phyloP scores from a whole-genome alignment of 2,888 invertebrate genomes.

The Polymixis lichenea region DNA sequence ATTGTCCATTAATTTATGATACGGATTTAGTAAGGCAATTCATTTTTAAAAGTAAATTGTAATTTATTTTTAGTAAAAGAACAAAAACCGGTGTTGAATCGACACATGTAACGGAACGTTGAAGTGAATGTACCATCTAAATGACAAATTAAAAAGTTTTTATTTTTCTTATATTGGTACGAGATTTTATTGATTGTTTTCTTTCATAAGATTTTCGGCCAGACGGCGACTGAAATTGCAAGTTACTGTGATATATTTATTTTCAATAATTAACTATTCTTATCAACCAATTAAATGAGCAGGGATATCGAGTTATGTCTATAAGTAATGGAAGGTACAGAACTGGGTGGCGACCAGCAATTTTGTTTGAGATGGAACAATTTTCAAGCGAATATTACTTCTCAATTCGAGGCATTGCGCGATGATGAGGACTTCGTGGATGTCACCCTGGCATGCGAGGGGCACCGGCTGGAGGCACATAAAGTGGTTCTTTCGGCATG shows the following conservation, averaged over 20 bases:
- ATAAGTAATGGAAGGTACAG: slow-evolving; percentile 91
- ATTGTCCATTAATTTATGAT: not conserved
- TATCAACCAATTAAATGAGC: slow-evolving; percentile 91
- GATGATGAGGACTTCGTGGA: slow-evolving; percentile 97
- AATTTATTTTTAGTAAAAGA: slow-evolving; percentile 6
- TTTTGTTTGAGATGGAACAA: slow-evolving; percentile 97
- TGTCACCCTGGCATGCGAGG: slow-evolving; percentile 96
- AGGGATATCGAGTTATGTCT: slow-evolving; percentile 91
- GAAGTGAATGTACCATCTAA: slow-evolving; percentile 90
- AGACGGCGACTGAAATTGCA: slow-evolving; percentile 91
- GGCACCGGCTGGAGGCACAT: slow-evolving; percentile 95
- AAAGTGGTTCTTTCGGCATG: slow-evolving; percentile 96
- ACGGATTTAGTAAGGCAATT: not conserved
- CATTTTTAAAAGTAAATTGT: not conserved
- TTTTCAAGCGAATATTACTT: slow-evolving; percentile 96
- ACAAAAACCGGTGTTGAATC: slow-evolving; percentile 72
- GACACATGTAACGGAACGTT: slow-evolving; percentile 84
- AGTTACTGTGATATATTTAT: slow-evolving; percentile 91
- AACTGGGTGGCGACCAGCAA: slow-evolving; percentile 94
- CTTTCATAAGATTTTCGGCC: slow-evolving; percentile 91
- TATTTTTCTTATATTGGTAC: slow-evolving; percentile 91
- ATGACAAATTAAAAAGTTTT: slow-evolving; percentile 91
- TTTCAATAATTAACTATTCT: slow-evolving; percentile 90
- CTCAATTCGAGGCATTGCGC: slow-evolving; percentile 95
- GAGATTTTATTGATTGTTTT: slow-evolving; percentile 91